phyloP scores from a whole-genome alignment of 1,140 invertebrate species.

The Acyrthosiphon pisum region DNA sequence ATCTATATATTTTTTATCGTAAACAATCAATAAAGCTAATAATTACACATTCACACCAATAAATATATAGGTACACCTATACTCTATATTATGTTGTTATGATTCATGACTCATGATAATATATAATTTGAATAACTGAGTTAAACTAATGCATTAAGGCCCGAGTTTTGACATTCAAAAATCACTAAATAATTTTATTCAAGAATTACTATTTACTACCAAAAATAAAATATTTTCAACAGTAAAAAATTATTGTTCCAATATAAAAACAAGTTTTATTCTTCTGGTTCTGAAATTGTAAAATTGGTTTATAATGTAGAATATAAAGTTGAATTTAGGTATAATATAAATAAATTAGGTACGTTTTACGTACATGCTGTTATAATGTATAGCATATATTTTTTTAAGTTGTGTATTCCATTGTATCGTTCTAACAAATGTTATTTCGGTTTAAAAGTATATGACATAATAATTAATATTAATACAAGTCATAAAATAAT shows the following conservation, averaged over 20 bases:
- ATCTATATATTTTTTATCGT: not conserved
- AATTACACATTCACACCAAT: not conserved
- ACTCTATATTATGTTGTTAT: not conserved
- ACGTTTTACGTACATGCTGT: not conserved
- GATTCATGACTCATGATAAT: not conserved
- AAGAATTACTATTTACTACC: not conserved
- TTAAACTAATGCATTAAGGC: not conserved
- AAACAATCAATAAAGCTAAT: not conserved
- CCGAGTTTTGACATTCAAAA: not conserved
- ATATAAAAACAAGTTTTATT: not conserved
- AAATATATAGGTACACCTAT: not conserved
- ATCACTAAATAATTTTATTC: not conserved
- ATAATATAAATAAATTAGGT: not conserved
- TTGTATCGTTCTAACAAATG: not conserved
- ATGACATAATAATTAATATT: conserved; percentile 3
- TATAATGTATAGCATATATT: not conserved
- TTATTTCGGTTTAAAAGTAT: not conserved
- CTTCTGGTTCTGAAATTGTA: not conserved
- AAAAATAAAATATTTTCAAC: not conserved
- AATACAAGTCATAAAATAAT: not conserved
- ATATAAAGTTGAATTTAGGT: not conserved
- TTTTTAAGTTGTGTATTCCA: not conserved
- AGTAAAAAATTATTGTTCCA: not conserved
- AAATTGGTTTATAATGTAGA: not conserved
- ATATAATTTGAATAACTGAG: not conserved